Conservation (phyloP, 2,888 invertebrate genomes). For the Pyrocoelia pectoralis region DNA sequence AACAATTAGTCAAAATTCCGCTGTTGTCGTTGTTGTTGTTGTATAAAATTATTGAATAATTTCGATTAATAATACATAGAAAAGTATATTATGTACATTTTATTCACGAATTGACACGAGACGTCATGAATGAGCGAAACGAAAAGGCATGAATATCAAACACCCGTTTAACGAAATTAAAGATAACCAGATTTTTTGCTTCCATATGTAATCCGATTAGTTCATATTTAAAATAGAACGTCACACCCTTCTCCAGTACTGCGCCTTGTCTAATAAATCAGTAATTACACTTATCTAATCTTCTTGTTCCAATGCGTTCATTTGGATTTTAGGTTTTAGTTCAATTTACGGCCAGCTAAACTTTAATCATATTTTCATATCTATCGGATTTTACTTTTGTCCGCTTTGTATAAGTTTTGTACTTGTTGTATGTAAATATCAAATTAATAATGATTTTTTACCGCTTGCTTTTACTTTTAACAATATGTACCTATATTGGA, state of each 20-base stretch:
- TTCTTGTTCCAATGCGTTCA: slow-evolving; percentile 56
- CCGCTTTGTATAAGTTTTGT: slow-evolving; percentile 1
- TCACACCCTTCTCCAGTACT: slow-evolving; percentile 47
- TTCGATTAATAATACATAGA: slow-evolving; percentile 15
- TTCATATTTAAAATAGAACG: slow-evolving; percentile 46
- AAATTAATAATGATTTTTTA: background rate
- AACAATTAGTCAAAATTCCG: slow-evolving; percentile 66
- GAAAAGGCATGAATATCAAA: background rate
- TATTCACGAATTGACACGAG: background rate
- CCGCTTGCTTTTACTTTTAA: no score
- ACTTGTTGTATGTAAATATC: background rate
- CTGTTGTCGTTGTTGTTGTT: slow-evolving; percentile 42
- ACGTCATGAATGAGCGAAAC: background rate
- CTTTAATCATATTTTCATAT: slow-evolving; percentile 51
- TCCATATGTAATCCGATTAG: slow-evolving; percentile 44
- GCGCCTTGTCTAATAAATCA: slow-evolving; percentile 55
- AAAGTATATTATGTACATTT: slow-evolving; percentile 9
- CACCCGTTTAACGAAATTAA: slow-evolving; percentile 17
- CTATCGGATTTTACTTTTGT: slow-evolving; percentile 46
- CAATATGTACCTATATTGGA: no score
- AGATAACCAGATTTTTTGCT: slow-evolving; percentile 33
- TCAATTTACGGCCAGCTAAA: slow-evolving; percentile 52
- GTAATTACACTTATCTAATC: slow-evolving; percentile 59
- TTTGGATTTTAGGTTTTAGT: slow-evolving; percentile 53
- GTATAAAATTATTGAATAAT: slow-evolving; percentile 34